Conservation (phyloP, 2,797 vertebrate species). For the Dicrostonyx torquatus region DNA sequence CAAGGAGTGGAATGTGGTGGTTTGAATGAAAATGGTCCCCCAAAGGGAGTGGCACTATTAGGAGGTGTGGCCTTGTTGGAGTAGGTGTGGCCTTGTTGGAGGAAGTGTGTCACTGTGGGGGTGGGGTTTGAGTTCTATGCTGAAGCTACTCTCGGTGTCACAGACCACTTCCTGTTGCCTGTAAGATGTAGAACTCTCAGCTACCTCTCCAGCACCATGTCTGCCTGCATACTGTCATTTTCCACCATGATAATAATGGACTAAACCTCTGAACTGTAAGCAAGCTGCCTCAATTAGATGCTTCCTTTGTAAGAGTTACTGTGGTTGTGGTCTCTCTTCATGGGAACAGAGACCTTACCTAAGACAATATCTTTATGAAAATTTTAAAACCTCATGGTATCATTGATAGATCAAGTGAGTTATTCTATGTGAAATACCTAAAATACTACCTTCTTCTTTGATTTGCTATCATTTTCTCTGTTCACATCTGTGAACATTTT, state of each 20-base stretch:
- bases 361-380: not conserved
- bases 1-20: not conserved
- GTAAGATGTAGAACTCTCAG: not conserved
- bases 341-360: not conserved
- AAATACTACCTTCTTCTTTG: not conserved
- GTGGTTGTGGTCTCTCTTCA: not conserved
- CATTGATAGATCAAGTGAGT: not conserved
- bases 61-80: not conserved
- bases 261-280: not conserved
- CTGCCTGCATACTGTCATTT: not conserved
- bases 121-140: not conserved
- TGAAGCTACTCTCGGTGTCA: not conserved
- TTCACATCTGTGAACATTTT: slow-evolving; percentile 3
- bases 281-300: not conserved
- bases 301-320: not conserved
- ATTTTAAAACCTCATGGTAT: not conserved
- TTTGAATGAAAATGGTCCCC: not conserved
- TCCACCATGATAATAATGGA: not conserved
- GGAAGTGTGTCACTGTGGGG: not conserved
- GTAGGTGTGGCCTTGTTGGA: not conserved
- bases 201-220: not conserved
- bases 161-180: not conserved
- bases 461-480: not conserved
- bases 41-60: not conserved
- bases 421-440: not conserved